A percentile compares a stretch with the other conserved stretches of the same genome.
Evolutionary conservation across 2,797 vertebrate species (phyloP).

Genomic region (Enteromius trimaculatus): DNA sequence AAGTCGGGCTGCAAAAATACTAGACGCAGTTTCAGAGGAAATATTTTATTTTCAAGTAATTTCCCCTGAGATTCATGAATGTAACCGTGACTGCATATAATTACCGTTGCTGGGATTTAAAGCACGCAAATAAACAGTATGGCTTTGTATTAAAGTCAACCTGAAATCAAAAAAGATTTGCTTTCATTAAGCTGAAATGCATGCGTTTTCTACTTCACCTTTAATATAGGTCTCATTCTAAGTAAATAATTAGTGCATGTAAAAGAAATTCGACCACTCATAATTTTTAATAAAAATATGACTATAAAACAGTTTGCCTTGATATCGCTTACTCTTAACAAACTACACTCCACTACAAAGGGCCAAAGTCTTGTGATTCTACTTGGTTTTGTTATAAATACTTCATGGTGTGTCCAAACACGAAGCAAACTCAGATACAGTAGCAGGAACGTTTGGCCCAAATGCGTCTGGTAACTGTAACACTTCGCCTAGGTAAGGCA

Average conservation of each 20-base stretch:
- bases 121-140: not conserved
- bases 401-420: too few relatives aligned
- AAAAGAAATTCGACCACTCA: not conserved
- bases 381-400: too few relatives aligned
- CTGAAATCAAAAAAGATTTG: not conserved
- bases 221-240: not conserved
- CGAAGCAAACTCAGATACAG: too few relatives aligned
- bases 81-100: not conserved
- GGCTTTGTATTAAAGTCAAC: not conserved
- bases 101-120: constrained; percentile 5
- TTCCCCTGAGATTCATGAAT: constrained; percentile 20
- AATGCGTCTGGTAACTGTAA: not conserved
- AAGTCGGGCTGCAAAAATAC: constrained; percentile 34
- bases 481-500: not conserved
- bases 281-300: not conserved
- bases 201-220: not conserved
- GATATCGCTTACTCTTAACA: not conserved
- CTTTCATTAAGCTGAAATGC: not conserved
- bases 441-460: not conserved
- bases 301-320: not conserved
- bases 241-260: not conserved
- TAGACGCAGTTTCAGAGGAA: not conserved
- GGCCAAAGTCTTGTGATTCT: not conserved
- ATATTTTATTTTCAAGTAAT: constrained; percentile 25
- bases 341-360: not conserved